Evolutionary conservation across 2,113 vertebrate species (phyloP), one percentile per base, ranked within the genome.

Genomic region (Crypturellus undulatus): DNA sequence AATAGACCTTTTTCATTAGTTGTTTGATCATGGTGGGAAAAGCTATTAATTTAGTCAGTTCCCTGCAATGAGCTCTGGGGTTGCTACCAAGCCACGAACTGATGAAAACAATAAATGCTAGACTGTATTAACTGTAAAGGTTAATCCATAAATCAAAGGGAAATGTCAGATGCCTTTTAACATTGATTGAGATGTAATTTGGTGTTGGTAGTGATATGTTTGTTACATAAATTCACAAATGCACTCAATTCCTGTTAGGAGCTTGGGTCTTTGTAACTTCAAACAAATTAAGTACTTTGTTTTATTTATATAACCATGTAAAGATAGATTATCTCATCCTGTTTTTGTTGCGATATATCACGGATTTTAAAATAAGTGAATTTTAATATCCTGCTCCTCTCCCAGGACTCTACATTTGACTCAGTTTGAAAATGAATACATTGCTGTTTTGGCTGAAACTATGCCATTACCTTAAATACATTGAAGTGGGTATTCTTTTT

Each of bases 91-190:
- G 96, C 91, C 94, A 95, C 45, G 2, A 80, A 73, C 70, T 75
- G 89, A 87, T 92, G 93, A 91, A 96, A 96, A 95, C 94, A 93
- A 96, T 96, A 96, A 97, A 97, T 70, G 80, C 87, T 91, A 38
- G 69, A 95, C 79, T 94, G 79, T 43, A 93, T 96, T 92, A 96
- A 95, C 94, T 93, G 94, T 96, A 98, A 97, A 98, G 97, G 97
- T 97, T 97, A 97, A 97, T 97, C 94, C 97, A 97, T 98, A 97
- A 98, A 98, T 98, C 98, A 97, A 96, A 97, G 81, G 96, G 86
- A 98, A 98, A 97, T 97, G 97, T 97, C 98, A 98, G 91, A 59
- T 84, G 95, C 96, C 97, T 97, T 95, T 97, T 97, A 97, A 97
- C 96, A 68, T 96, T 97, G 97, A 97, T 97, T 96, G 97, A 98